These are phyloP conservation scores for Gadopsis bispinosus DNA, from an alignment of 2,797 vertebrate genomes.

Conservation along the genomic window DNA sequence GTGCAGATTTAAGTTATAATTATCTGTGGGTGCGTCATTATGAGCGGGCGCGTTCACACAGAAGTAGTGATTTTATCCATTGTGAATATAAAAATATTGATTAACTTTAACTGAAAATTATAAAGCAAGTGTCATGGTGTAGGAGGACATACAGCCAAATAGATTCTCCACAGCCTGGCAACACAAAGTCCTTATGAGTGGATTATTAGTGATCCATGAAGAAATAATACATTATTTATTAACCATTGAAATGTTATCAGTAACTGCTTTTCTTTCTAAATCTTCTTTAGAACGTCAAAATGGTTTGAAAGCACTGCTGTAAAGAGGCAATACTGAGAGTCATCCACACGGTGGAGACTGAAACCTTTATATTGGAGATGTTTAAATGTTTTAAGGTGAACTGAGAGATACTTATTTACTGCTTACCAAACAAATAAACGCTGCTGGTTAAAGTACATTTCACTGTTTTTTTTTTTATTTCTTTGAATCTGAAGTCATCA, in stretches of 20 bases:
- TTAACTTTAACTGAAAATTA: neutral
- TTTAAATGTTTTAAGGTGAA: slow-evolving; percentile 26
- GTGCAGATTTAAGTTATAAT: neutral
- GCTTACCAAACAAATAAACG: slow-evolving; percentile 66
- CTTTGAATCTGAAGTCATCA: neutral
- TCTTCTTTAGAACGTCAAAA: neutral
- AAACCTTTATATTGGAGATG: slow-evolving; percentile 22
- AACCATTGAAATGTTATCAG: neutral
- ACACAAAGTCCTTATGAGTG: neutral
- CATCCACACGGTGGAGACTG: slow-evolving; percentile 71
- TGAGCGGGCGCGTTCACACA: neutral
- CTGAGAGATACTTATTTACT: slow-evolving; percentile 21
- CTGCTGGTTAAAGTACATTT: slow-evolving; percentile 40
- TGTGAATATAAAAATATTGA: neutral
- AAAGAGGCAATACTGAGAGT: slow-evolving; percentile 8
- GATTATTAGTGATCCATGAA: slow-evolving; percentile 14
- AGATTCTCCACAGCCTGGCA: neutral
- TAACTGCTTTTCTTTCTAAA: neutral
- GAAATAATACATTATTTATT: neutral
- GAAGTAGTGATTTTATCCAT: neutral
- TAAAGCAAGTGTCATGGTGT: neutral
- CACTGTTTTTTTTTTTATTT: slow-evolving; percentile 7
- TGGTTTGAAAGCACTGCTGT: neutral
- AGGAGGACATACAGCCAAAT: neutral
- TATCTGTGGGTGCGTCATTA: neutral